A percentile compares a stretch with the other conserved stretches of the same genome.
phyloP scores from a whole-genome alignment of 2,888 invertebrate genomes.

The Syrista parreyssii region DNA sequence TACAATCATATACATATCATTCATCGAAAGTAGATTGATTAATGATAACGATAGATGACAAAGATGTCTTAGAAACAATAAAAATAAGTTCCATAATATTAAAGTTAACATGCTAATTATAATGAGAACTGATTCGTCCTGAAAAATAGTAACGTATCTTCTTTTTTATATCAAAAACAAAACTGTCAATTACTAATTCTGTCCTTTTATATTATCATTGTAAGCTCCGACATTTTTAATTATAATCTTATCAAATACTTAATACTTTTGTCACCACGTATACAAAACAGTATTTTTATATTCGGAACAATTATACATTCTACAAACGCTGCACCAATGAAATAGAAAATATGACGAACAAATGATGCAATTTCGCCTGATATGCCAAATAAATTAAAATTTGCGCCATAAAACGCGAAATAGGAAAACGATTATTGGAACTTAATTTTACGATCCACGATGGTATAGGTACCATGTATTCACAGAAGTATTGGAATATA shows the following conservation, averaged over 20 bases:
- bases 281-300: neutral
- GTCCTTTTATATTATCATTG: neutral
- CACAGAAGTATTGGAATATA: neutral
- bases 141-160: neutral
- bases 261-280: neutral
- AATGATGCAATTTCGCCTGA: neutral
- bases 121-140: neutral
- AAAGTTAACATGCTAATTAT: neutral
- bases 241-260: neutral
- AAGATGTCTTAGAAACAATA: neutral
- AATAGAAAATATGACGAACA: neutral
- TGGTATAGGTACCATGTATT: neutral
- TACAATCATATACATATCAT: neutral
- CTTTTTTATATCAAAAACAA: neutral
- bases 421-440: neutral
- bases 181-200: neutral
- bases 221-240: neutral
- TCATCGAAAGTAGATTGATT: neutral
- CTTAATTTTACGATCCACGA: neutral
- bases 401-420: neutral
- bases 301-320: neutral
- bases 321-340: neutral
- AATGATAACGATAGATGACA: neutral
- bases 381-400: neutral
- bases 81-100: neutral